Evolutionary conservation across 2,888 invertebrate genomes (phyloP), one percentile per base, ranked within the genome.

Genomic region (Augochlorella aurata): DNA sequence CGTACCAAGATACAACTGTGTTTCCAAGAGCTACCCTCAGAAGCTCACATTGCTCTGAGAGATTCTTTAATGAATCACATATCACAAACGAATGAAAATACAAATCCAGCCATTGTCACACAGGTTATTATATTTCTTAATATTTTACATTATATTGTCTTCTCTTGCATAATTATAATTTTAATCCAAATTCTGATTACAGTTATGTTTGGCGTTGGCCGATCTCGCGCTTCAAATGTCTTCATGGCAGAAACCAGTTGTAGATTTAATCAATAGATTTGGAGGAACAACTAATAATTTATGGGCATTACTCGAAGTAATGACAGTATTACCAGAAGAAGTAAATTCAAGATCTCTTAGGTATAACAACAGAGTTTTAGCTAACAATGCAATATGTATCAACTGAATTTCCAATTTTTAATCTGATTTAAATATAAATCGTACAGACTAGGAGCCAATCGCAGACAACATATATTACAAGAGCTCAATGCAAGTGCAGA

Each of bases 251-350:
- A 96, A 97, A 91, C 98, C 99, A 66, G 96, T 98, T 70, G 94
- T 96, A 90, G 98, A 98, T 93, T 94, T 99, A 84, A 96, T 99
- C 54, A 96, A 96, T 91, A 96, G 96, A 92, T 97, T 97, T 91
- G 96, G 97, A 0, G 91, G 95, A 45, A 93, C 93, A 54, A 94
- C 94, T 45, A 95, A 95, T 83, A 96, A 96, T 90, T 95, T 97
- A 86, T 97, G 97, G 95, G 98, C 98, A 45, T 94, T 99, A 80
- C 93, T 99, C 88, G 98, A 99, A 95, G 96, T 99, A 87, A 95
- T 99, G 87, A 98, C 97, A 68, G 97, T 99, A 45, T 94, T 99
- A 90, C 99, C 99, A 8, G 99, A 99, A 94, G 99, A 99, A 95
- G 96, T 98, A 79, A 97, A 97, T 93, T 97, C 97, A 0, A 94